Evolutionary conservation across 37 sponge, comb jelly and placozoan species (phyloP), one percentile per base, ranked within the genome.

Genomic region (Halichondria panicea): DNA sequence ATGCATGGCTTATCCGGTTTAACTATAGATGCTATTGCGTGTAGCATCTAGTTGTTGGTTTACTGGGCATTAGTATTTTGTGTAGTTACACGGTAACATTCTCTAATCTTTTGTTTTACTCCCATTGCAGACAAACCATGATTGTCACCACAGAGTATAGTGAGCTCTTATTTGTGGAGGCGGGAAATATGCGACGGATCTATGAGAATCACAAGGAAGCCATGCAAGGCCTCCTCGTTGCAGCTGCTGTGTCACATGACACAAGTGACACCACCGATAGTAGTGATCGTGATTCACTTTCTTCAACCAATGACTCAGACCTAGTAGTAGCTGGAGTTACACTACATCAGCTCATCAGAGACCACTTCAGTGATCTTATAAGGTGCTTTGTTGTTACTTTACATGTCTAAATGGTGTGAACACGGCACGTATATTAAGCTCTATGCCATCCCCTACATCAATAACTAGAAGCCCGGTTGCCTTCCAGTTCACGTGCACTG

Each of bases 91-190:
- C 38, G 19, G 2, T 21, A 21, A 55, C 57, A 4, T 9, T 4
- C 24, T 44, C 25, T 6, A 39, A 25, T 6, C 27, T 34, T 22
- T 18, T 39, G 9, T 31, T 24, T 43, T 5, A 33, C 43, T 30
- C 25, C 28, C 56, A 31, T 4, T 5, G 30, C 59, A 77, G 83
- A 55, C 68, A 83, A 39, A 83, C 83, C 1, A 74, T 75, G 69
- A 52, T 85, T 7, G 73, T 77, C 46, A 85, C 86, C 8, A 71
- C 25, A 34, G 79, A 77, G 24, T 69, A 62, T 38, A 72, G 86
- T 63, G 78, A 85, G 57, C 73, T 85, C 12, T 73, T 85, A 21
- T 85, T 69, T 37, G 66, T 85, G 31, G 86, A 85, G 36, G 86
- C 86, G 9, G 56, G 52, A n/a, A 63, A 78, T 59, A 85, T 85